These are phyloP conservation scores for Isichthys henryi DNA, from an alignment of 2,113 vertebrate species.

Conservation along the genomic window DNA sequence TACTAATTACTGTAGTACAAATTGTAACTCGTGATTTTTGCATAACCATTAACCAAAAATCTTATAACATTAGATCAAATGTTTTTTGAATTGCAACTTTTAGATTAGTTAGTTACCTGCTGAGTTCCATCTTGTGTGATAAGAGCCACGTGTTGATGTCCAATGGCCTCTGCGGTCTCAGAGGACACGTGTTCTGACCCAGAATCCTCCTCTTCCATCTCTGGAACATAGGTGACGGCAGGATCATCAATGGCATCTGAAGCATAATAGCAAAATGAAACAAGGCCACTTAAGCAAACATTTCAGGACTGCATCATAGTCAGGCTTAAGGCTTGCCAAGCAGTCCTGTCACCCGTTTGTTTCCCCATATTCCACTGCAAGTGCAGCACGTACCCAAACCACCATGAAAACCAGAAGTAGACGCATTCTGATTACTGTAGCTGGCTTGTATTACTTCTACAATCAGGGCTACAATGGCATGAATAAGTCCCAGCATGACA, in stretches of 20 bases:
- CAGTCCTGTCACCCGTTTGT: neutral
- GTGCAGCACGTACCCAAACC: neutral
- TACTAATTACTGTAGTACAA: neutral
- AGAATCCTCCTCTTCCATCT: conserved; percentile 80
- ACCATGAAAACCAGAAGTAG: neutral
- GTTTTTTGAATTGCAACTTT: neutral
- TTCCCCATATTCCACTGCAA: neutral
- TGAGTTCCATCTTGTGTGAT: conserved; percentile 96
- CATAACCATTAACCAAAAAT: neutral
- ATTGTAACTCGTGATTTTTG: neutral
- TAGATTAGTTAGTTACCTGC: conserved; percentile 69
- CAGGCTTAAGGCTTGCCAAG: neutral
- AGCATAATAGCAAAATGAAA: neutral
- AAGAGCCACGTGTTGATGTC: conserved; percentile 84
- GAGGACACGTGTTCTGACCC: conserved; percentile 76
- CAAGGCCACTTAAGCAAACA: neutral
- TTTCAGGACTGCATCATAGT: neutral
- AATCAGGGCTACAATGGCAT: neutral
- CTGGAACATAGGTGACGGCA: conserved; percentile 73
- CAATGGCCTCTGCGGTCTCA: conserved; percentile 70
- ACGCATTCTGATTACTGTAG: neutral
- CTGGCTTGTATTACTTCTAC: neutral
- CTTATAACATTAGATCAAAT: neutral
- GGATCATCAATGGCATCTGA: conserved; percentile 84
- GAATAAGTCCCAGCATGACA: neutral